These are phyloP conservation scores for Acanthornis magna DNA, from an alignment of 2,797 vertebrate genomes.

Conservation along the genomic window DNA sequence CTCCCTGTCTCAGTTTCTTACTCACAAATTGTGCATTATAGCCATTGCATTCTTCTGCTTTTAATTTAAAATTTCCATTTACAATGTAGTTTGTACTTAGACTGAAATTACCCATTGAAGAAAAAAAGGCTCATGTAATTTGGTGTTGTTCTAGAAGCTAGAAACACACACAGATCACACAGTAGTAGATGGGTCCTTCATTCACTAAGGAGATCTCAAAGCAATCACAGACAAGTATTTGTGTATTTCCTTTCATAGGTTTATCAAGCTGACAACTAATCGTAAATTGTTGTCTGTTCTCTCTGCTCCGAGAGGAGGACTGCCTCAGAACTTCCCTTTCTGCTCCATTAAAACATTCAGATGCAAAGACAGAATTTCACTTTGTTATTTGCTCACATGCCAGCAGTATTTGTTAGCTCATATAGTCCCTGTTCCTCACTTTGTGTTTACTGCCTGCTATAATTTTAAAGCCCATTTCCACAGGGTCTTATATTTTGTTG, in stretches of 20 bases:
- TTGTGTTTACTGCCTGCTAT: background rate
- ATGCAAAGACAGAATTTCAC: background rate
- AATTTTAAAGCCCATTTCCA: background rate
- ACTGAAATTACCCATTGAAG: background rate
- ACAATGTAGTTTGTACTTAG: background rate
- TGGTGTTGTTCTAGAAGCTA: background rate
- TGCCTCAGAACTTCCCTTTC: background rate
- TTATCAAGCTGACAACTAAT: background rate
- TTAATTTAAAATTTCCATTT: background rate
- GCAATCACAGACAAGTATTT: background rate
- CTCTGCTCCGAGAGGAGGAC: background rate
- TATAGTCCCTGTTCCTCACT: background rate
- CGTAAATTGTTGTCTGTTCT: background rate
- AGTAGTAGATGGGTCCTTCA: background rate
- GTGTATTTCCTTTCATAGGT: background rate
- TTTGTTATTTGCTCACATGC: background rate
- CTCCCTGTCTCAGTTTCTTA: background rate
- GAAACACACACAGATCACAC: background rate
- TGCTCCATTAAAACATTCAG: background rate
- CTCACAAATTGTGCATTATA: background rate
- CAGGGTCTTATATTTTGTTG: background rate
- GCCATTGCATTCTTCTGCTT: background rate
- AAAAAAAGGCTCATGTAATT: background rate
- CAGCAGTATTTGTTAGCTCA: background rate
- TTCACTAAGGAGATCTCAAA: background rate